Evolutionary conservation across 2,797 vertebrate genomes (phyloP).

Genomic region (Helarctos malayanus): DNA sequence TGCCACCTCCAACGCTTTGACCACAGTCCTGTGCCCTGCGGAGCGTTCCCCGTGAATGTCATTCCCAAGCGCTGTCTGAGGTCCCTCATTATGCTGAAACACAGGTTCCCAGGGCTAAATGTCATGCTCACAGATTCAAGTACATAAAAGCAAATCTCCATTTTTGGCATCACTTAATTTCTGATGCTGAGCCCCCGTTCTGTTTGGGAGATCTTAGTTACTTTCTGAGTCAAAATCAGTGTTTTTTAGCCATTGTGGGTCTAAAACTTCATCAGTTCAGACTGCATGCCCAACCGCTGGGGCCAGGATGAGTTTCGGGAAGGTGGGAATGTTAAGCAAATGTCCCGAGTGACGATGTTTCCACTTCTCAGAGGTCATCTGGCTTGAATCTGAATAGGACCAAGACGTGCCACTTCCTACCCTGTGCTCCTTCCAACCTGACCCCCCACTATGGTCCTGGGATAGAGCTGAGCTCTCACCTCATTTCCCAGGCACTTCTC

Average conservation of each 20-base stretch:
- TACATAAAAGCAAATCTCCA: background rate
- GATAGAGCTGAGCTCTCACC: background rate
- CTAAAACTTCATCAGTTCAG: background rate
- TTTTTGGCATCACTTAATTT: background rate
- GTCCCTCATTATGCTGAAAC: background rate
- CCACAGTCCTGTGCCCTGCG: fast-evolving
- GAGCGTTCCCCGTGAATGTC: background rate
- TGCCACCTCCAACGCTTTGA: too few species aligned
- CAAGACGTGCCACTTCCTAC: background rate
- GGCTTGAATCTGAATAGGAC: background rate
- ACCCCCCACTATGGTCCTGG: too few species aligned
- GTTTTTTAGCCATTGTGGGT: background rate
- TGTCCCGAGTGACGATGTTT: background rate
- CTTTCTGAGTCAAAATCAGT: background rate
- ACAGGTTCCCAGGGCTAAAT: too few species aligned
- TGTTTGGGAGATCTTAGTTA: background rate
- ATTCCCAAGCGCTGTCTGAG: background rate
- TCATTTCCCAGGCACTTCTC: fast-evolving
- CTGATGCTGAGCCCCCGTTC: background rate
- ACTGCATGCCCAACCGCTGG: background rate
- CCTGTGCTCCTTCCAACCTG: background rate
- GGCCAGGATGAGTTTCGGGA: background rate
- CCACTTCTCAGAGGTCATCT: background rate
- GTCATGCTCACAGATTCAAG: background rate
- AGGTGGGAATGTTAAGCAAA: background rate